phyloP scores from a whole-genome alignment of 2,797 vertebrate genomes.

The Leucoraja ocellata region DNA sequence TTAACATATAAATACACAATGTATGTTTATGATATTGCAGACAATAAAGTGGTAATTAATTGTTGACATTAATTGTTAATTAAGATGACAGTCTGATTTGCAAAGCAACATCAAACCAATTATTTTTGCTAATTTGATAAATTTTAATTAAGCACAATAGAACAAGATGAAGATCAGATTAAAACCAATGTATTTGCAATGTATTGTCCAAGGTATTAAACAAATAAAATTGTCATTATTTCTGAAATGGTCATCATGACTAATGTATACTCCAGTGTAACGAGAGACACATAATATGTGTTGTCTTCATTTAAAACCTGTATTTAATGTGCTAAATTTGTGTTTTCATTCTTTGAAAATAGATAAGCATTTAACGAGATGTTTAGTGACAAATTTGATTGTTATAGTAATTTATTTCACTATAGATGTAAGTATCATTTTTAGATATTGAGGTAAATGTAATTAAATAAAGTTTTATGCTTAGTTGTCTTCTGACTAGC shows the following conservation, averaged over 20 bases:
- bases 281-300: neutral
- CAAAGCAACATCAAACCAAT: neutral
- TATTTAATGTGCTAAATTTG: neutral
- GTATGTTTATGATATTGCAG: neutral
- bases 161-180: neutral
- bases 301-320: neutral
- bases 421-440: neutral
- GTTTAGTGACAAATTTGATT: neutral
- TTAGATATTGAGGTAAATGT: neutral
- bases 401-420: neutral
- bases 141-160: neutral
- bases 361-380: neutral
- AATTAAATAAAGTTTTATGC: neutral
- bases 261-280: neutral
- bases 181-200: neutral
- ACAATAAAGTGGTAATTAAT: neutral
- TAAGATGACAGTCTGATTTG: neutral
- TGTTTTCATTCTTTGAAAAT: neutral
- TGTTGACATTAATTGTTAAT: neutral
- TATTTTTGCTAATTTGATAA: neutral
- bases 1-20: neutral
- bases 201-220: neutral
- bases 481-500: neutral
- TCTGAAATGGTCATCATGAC: neutral
- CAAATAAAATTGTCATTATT: neutral